Evolutionary conservation across 2,797 vertebrate genomes (phyloP).

Genomic region (Centropyge bicolor): DNA sequence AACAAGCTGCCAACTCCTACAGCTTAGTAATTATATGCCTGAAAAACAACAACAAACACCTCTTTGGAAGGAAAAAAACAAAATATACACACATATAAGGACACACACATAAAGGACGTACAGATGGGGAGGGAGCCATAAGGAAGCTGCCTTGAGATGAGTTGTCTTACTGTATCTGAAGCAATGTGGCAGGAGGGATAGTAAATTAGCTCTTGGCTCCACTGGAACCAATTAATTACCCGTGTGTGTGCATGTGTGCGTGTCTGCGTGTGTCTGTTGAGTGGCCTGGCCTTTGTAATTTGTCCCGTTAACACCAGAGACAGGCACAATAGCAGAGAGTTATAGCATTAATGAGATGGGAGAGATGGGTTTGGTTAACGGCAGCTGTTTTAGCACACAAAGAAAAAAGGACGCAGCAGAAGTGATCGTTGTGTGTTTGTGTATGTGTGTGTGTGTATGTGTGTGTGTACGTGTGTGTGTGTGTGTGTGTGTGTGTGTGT

Average conservation of each 20-base stretch:
- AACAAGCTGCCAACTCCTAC: slow-evolving; percentile 72
- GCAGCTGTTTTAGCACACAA: slow-evolving; percentile 48
- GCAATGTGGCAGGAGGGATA: slow-evolving; percentile 75
- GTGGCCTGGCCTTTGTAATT: slow-evolving; percentile 68
- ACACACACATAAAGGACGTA: slow-evolving; percentile 49
- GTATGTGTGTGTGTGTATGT: slow-evolving; percentile 25
- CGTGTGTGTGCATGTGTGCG: slow-evolving; percentile 36
- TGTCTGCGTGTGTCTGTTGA: slow-evolving; percentile 46
- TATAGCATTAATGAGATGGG: slow-evolving; percentile 59
- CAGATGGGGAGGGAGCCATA: slow-evolving; percentile 62
- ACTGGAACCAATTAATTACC: slow-evolving; percentile 87
- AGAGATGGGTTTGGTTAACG: slow-evolving; percentile 53
- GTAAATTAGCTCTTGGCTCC: slow-evolving; percentile 83
- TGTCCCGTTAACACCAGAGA: slow-evolving; percentile 73
- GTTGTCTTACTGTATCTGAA: slow-evolving; percentile 67
- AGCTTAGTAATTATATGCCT: slow-evolving; percentile 76
- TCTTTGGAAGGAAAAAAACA: slow-evolving; percentile 32
- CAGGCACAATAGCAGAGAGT: slow-evolving; percentile 61
- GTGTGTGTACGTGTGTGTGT: slow-evolving; percentile 36
- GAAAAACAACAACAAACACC: slow-evolving; percentile 68
- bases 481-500: slow-evolving; percentile 29
- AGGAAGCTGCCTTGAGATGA: slow-evolving; percentile 67
- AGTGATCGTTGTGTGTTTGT: slow-evolving; percentile 22
- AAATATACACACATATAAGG: slow-evolving; percentile 43
- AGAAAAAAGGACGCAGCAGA: slow-evolving; percentile 25